These are phyloP conservation scores for Apodemus agrarius DNA, from an alignment of 2,797 vertebrate genomes.

Conservation along the genomic window DNA sequence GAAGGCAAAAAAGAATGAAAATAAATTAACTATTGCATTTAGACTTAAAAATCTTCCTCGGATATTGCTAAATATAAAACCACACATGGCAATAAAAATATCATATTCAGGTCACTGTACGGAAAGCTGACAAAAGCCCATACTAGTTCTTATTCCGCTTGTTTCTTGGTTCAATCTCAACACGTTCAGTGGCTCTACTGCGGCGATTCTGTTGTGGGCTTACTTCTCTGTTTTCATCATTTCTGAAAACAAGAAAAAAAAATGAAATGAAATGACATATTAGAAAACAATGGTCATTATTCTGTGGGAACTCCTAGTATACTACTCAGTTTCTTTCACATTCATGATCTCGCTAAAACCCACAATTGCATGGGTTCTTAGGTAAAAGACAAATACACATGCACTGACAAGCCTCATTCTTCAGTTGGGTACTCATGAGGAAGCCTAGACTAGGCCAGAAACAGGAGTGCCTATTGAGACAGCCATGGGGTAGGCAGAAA, in stretches of 20 bases:
- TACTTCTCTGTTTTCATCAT: not conserved
- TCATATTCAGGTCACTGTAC: not conserved
- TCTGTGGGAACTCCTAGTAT: not conserved
- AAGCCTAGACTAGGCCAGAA: not conserved
- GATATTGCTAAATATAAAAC: constrained; percentile 32
- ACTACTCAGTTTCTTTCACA: not conserved
- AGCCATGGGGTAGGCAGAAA: not conserved
- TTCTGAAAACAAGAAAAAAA: constrained; percentile 53
- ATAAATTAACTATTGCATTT: constrained; percentile 4
- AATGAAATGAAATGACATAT: not conserved
- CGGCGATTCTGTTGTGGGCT: constrained; percentile 51
- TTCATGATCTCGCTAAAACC: not conserved
- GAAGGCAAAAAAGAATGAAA: constrained; percentile 46
- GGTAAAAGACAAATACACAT: not conserved
- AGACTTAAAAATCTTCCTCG: constrained; percentile 13
- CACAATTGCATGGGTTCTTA: not conserved
- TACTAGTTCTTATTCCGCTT: constrained; percentile 84
- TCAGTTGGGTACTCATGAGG: not conserved
- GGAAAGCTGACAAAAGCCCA: not conserved
- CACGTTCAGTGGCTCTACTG: rapidly evolving
- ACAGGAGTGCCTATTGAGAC: not conserved
- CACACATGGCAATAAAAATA: not conserved
- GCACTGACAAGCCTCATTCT: not conserved
- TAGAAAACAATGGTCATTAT: constrained; percentile 26
- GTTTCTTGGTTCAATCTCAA: constrained; percentile 45